Evolutionary conservation across 2,113 vertebrate genomes (phyloP), one percentile per base, ranked within the genome.

Genomic region (Onychostoma macrolepis): DNA sequence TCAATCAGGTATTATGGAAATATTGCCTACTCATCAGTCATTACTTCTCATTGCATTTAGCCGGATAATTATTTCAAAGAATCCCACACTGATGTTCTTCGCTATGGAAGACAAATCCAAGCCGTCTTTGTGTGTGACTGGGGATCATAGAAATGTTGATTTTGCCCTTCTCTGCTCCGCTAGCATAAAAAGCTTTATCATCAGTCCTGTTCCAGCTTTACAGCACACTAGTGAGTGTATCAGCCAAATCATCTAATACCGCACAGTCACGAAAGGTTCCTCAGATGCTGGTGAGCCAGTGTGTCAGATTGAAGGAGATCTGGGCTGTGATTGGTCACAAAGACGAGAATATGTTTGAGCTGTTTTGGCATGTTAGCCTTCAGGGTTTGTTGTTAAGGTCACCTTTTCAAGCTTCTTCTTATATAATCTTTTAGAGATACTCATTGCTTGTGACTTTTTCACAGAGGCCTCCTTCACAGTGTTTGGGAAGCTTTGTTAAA

Each of bases 11-110:
- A 65, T 77, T 45, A 38, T 82, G 84, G 75, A 85, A 86, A 75
- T 76, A 84, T 43, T 84, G 76, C 84, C 36, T 84, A 58, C 80
- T 71, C 80, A 80, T 90, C 81, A 80, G 43, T 84, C 80, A 69
- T 58, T 50, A 56, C 58, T 76, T 38, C 71, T 86, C 26, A 43
- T 15, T 83, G 48, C 83, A 80, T 89, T 87, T 50, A 87, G 85
- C 78, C 41, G 71, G 48, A 50, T 88, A 86, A 86, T 88, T 86
- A 84, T 65, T 72, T 28, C 65, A 80, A 65, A 74, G 78, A 78
- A 75, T 87, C 65, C 76, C 58, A 88, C 78, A 65, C 80, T 86
- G 74, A 88, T 80, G 84, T 83, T 83, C 26, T 28, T 36, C 43
- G 21, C 81, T 36, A 83, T n/a, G 38, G 19, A 72, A 84, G 69